Base-by-base conservation (phyloP, 2,797 vertebrate species). In the Pygocentrus nattereri region DNA sequence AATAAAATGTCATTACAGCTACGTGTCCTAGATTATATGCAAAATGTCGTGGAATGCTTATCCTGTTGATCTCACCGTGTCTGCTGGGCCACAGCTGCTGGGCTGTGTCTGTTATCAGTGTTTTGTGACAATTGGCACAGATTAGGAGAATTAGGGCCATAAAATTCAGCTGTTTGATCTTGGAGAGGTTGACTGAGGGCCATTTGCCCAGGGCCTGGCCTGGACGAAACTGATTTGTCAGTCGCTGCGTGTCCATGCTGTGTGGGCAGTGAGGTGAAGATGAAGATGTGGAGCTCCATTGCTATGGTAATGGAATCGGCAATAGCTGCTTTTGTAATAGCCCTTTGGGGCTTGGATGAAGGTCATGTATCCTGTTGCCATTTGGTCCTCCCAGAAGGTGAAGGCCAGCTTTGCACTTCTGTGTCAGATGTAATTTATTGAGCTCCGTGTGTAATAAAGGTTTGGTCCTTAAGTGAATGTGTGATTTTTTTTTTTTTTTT, bases 121-220 rank as follows among this genome's bases (percentile, higher is more conserved):
- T 18, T 80, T 6, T 58, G 75, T 15, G 44, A 78, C 75, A 61
- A 81, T 59, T 62, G 72, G n/a, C 52, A 38, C 47, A 49, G 75
- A 86, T 76, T 27, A 15, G 67, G 56, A 79, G 73, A n/a, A 79
- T 84, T 79, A 79, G 61, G 74, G 73, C 47, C 8, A 4, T 81
- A 84, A 79, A 82, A 74, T 64, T 64, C 34, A 74, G 38, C 56
- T 77, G 76, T 82, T 77, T 84, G 82, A 69, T 74, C 76, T 70
- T 44, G 4, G 4, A 38, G 64, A 38, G 62, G 69, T 68, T 80
- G 54, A 56, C 64, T 38, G 16, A 25, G 12, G 44, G 67, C 80
- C 80, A 75, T 85, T 76, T 82, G 80, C 41, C 58, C 38, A 1
- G 56, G 25, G 44, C 56, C 41, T 47, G 23, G 52, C 31, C 69